Conservation (phyloP, 2,113 vertebrate genomes). For the Corydoras maculifer region DNA sequence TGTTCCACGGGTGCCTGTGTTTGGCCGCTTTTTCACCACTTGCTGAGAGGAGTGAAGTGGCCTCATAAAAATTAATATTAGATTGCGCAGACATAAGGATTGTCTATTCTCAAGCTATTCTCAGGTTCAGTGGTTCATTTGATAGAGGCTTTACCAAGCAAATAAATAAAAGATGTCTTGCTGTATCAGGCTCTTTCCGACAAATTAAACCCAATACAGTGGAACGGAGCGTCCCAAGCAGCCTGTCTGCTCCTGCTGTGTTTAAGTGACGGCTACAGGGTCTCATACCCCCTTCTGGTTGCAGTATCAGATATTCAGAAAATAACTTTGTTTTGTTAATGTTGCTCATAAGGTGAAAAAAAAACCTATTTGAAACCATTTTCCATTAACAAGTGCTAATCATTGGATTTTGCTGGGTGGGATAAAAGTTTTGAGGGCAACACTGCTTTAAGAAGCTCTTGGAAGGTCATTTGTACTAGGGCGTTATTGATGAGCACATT, state of each 20-base stretch:
- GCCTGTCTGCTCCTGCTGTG: conserved; percentile 23
- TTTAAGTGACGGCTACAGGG: conserved; percentile 11
- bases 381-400: too few relatives aligned
- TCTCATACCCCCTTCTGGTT: neutral
- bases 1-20: neutral
- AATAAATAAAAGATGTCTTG: conserved; percentile 53
- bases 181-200: conserved; percentile 49
- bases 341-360: neutral
- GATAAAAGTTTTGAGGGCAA: neutral
- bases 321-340: conserved; percentile 6
- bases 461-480: neutral
- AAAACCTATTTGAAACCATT: neutral
- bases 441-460: conserved; percentile 4
- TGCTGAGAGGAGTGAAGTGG: conserved; percentile 4
- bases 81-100: conserved; percentile 20
- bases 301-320: neutral
- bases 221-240: conserved; percentile 34
- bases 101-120: conserved; percentile 35
- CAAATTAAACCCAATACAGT: conserved; percentile 53
- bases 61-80: conserved; percentile 38
- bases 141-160: conserved; percentile 46
- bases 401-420: too few relatives aligned
- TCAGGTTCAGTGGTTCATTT: conserved; percentile 49
- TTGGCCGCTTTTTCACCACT: neutral
- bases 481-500: conserved; percentile 21